Conservation (phyloP, 2,113 vertebrate species). For the Corydoras maculifer region DNA sequence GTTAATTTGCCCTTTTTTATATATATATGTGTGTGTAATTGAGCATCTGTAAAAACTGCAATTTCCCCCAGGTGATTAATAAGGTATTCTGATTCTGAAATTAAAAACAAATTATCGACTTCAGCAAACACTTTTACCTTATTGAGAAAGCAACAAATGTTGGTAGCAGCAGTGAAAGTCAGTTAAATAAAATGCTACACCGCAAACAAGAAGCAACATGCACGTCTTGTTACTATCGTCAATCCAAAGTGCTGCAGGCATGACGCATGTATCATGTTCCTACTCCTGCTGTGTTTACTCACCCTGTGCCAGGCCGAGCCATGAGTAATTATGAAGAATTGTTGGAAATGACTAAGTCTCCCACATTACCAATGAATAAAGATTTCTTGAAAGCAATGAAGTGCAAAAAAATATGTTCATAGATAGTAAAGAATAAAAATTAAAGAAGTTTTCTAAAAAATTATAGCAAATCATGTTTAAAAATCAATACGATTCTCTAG, state of each 20-base stretch:
- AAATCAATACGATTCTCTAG: too few species aligned
- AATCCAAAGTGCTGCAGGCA: not conserved
- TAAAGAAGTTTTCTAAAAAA: too few species aligned
- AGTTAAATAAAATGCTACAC: not conserved
- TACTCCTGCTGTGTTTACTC: not conserved
- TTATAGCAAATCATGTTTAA: too few species aligned
- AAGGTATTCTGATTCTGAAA: too few species aligned
- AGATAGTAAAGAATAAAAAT: too few species aligned
- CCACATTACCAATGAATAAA: not conserved
- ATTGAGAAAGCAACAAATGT: not conserved
- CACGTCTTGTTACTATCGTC: not conserved
- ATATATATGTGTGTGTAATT: too few species aligned
- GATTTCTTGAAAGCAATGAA: not conserved
- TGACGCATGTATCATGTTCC: not conserved
- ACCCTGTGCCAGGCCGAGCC: too few species aligned
- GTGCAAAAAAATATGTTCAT: not conserved
- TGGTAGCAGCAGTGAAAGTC: not conserved
- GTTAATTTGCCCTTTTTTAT: too few species aligned
- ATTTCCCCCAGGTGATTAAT: too few species aligned
- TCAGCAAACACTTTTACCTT: not conserved
- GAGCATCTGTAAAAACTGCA: too few species aligned
- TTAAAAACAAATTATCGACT: too few species aligned
- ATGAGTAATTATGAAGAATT: too few species aligned
- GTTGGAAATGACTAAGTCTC: not conserved
- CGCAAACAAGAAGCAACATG: not conserved